Evolutionary conservation across 2,113 vertebrate genomes (phyloP).

Genomic region (Tyrannus savana): DNA sequence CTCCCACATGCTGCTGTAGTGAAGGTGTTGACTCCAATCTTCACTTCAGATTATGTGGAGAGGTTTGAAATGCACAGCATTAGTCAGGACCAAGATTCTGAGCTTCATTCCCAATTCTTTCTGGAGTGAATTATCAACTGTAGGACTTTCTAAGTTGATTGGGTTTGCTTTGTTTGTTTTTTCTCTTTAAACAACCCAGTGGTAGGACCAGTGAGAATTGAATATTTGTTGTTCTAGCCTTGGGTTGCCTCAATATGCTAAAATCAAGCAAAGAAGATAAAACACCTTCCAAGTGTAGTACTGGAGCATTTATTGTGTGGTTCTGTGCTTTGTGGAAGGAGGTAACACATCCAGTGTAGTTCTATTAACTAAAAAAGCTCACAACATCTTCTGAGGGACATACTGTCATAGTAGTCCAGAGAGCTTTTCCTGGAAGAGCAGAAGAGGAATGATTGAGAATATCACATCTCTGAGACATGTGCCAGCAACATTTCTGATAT

Average conservation of each 20-base stretch:
- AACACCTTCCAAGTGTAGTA: neutral
- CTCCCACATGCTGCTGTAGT: neutral
- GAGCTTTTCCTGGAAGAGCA: neutral
- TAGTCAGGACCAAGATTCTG: neutral
- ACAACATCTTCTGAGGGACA: neutral
- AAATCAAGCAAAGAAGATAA: neutral
- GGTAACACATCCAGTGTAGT: neutral
- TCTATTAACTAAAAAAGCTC: neutral
- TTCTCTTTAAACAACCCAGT: neutral
- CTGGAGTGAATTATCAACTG: neutral
- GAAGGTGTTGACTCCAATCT: neutral
- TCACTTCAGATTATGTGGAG: fast-evolving
- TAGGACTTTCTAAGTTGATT: neutral
- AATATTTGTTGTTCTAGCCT: neutral
- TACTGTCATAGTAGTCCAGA: neutral
- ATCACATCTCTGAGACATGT: neutral
- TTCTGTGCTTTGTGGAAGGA: neutral
- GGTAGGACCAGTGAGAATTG: neutral
- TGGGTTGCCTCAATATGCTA: fast-evolving
- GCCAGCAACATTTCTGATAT: neutral
- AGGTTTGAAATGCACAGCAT: neutral
- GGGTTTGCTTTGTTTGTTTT: neutral
- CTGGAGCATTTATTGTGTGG: neutral
- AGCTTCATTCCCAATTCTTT: neutral
- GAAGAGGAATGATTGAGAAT: neutral